These are phyloP conservation scores for Eleutherodactylus coqui DNA, from an alignment of 2,797 vertebrate genomes.

Conservation along the genomic window DNA sequence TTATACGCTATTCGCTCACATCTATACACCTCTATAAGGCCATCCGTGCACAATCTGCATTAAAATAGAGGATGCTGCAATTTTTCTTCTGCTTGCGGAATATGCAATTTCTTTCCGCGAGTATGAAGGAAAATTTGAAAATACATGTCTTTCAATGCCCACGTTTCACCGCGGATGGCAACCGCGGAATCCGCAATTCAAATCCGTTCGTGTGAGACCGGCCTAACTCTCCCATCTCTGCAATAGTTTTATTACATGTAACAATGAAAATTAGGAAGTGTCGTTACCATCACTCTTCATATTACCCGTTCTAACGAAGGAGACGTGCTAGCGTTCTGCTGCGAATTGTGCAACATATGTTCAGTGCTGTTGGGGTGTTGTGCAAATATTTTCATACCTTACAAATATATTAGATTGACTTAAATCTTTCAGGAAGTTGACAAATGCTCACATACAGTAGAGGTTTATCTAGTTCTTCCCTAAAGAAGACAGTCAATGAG, in stretches of 20 bases:
- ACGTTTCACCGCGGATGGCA: too few species aligned
- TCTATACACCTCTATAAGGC: too few species aligned
- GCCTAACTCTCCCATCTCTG: not conserved
- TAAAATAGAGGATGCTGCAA: too few species aligned
- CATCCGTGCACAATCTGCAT: too few species aligned
- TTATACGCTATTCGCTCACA: too few species aligned
- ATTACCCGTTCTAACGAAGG: not conserved
- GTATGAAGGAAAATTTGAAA: too few species aligned
- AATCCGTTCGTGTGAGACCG: too few species aligned
- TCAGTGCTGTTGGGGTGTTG: slow-evolving; percentile 32
- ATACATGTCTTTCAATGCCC: too few species aligned
- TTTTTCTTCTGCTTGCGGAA: too few species aligned
- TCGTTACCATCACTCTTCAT: not conserved
- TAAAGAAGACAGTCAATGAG: not conserved
- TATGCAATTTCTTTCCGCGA: too few species aligned
- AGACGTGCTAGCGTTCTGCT: not conserved
- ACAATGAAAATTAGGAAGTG: slow-evolving; percentile 8
- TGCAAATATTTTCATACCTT: slow-evolving; percentile 44
- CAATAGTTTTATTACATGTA: not conserved
- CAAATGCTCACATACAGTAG: slow-evolving; percentile 14
- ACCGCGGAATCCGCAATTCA: too few species aligned
- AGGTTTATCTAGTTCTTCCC: not conserved
- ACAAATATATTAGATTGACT: slow-evolving; percentile 29
- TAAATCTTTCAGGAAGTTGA: slow-evolving; percentile 50
- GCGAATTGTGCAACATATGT: slow-evolving; percentile 36